Evolutionary conservation across 2,888 invertebrate genomes (phyloP).

Genomic region (Lathronympha strigana): DNA sequence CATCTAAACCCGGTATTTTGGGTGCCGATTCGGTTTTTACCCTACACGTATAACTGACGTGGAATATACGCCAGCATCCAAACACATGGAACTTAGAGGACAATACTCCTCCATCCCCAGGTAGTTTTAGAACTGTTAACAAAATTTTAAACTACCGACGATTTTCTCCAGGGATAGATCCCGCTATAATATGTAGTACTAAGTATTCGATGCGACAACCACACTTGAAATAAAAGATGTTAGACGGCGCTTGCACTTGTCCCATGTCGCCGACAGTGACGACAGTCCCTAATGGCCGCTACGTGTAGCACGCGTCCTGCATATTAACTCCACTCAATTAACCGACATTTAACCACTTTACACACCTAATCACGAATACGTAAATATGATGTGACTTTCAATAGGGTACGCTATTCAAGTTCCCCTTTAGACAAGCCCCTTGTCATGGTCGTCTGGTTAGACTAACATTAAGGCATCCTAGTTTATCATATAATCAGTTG

Average conservation of each 20-base stretch:
- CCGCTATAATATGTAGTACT: background rate
- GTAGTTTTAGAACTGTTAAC: background rate
- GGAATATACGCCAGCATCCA: background rate
- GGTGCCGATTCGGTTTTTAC: background rate
- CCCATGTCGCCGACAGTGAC: slow-evolving; percentile 14
- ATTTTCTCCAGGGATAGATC: background rate
- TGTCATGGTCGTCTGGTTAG: slow-evolving; percentile 7
- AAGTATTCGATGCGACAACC: background rate
- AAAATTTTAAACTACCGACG: background rate
- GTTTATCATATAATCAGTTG: slow-evolving; percentile 10
- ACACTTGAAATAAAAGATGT: slow-evolving; percentile 3
- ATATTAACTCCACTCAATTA: slow-evolving; percentile 67
- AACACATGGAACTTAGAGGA: background rate
- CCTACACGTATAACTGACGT: background rate
- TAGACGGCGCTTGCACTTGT: slow-evolving; percentile 8
- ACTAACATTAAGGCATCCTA: slow-evolving; percentile 2
- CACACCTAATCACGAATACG: slow-evolving; percentile 60
- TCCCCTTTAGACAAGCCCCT: background rate
- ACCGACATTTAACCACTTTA: slow-evolving; percentile 57
- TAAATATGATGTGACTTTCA: slow-evolving; percentile 57
- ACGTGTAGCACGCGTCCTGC: slow-evolving; percentile 60
- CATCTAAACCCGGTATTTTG: background rate
- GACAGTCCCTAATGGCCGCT: slow-evolving; percentile 55
- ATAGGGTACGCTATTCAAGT: slow-evolving; percentile 30
- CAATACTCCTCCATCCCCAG: background rate